Evolutionary conservation across 2,888 invertebrate species (phyloP).

Genomic region (Chrysolina americana): DNA sequence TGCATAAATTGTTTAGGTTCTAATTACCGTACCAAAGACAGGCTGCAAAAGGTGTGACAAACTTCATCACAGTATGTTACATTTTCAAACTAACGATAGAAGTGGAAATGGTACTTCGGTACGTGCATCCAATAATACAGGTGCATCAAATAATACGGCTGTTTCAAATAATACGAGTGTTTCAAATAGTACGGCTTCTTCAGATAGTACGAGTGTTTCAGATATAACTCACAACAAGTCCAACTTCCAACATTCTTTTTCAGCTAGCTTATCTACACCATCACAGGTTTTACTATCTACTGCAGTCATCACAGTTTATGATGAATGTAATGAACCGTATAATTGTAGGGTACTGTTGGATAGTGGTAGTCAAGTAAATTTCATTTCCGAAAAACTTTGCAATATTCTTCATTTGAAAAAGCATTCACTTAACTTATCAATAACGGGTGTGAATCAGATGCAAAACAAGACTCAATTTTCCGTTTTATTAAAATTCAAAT

Average conservation of each 20-base stretch:
- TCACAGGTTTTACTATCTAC: too few relatives aligned
- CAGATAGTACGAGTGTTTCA: not conserved
- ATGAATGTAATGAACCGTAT: too few relatives aligned
- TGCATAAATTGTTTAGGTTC: conserved; percentile 23
- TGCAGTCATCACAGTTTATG: too few relatives aligned
- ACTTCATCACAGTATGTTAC: conserved; percentile 19
- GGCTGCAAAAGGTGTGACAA: conserved; percentile 11
- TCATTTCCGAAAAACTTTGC: too few relatives aligned
- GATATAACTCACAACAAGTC: not conserved
- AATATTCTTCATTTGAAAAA: too few relatives aligned
- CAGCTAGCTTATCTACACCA: not conserved
- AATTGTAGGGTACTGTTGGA: too few relatives aligned
- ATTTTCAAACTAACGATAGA: conserved; percentile 13
- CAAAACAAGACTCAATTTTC: not conserved
- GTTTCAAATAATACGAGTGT: too few relatives aligned
- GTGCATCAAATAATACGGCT: too few relatives aligned
- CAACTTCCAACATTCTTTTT: too few relatives aligned
- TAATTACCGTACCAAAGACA: conserved; percentile 10
- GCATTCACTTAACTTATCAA: conserved; percentile 6
- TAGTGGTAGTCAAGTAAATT: too few relatives aligned
- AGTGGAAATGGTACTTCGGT: not conserved
- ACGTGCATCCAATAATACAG: too few relatives aligned
- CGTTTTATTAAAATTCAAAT: not conserved
- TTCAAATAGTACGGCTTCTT: too few relatives aligned
- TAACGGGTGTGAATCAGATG: not conserved